Evolutionary conservation across 2,888 invertebrate genomes (phyloP), one percentile per base, ranked within the genome.

Genomic region (Amaurobius ferox): DNA sequence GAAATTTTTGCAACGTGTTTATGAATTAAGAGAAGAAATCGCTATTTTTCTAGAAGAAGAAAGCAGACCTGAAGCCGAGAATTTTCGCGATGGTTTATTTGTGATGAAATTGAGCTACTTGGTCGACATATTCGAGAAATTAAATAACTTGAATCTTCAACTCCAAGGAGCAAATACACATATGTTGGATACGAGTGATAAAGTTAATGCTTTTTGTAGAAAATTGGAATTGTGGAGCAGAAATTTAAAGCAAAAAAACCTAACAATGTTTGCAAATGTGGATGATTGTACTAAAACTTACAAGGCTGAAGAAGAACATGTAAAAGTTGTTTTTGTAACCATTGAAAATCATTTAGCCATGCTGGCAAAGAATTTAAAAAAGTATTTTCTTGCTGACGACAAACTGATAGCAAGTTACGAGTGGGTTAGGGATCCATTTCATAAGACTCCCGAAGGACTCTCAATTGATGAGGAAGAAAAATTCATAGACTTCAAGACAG

Each of bases 361-460:
- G 73, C 62, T 74, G 39, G 61, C 74, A 77, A 70, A 71, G 39
- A 79, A 71, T 79, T 79, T 48, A 44, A 79, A 79, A 64, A 79
- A 55, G 39, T 67, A 73, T 67, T 72, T 80, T 80, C 67, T 67
- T 80, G 48, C 73, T 73, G 66, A 72, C 48, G 72, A 79, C 64
- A 72, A 72, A 32, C 48, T 79, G 67, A 67, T 73, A 73, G 66
- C 72, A 80, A 80, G 79, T 80, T 80, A 73, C 79, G 73, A 80
- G 79, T 80, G 79, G 66, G 67, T 80, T 66, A 80, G 79, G 72
- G 39, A 80, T 73, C 67, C 73, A 55, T 80, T 79, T 72, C 72
- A 72, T 66, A 79, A 66, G 64, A 72, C 64, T 64, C 71, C 32
- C 30, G 71, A 79, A 79, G 48, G 40, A 71, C 68, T 78, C 70